phyloP scores from a whole-genome alignment of 1,140 invertebrate species.

The Anastrepha ludens region DNA sequence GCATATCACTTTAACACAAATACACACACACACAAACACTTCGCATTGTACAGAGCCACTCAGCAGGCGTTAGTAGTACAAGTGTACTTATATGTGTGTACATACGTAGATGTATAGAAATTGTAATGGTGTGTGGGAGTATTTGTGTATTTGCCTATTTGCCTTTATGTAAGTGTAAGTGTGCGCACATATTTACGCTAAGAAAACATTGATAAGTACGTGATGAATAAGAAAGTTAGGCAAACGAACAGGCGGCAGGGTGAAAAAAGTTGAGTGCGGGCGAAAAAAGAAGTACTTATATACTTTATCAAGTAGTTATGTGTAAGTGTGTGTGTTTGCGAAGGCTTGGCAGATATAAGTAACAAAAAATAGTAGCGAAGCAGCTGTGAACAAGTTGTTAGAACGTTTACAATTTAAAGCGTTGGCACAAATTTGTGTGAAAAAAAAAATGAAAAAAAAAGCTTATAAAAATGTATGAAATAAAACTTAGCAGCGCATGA shows the following conservation, averaged over 20 bases:
- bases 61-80: slow-evolving; percentile 48
- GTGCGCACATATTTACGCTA: slow-evolving; percentile 32
- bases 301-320: background rate
- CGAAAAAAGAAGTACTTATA: background rate
- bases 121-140: background rate
- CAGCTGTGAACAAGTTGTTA: slow-evolving; percentile 12
- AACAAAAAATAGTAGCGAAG: background rate
- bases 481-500: too few relatives aligned
- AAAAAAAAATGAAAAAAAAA: background rate
- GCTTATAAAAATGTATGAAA: background rate
- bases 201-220: slow-evolving; percentile 48
- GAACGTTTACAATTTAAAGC: background rate
- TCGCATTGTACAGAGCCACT: slow-evolving; percentile 1
- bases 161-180: background rate
- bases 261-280: background rate
- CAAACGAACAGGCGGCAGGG: slow-evolving; percentile 26
- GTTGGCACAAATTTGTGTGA: background rate
- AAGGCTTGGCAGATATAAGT: background rate
- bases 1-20: slow-evolving; percentile 1
- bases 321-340: background rate
- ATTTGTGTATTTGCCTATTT: background rate
- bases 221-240: slow-evolving; percentile 52
- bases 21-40: background rate
- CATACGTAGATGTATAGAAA: background rate
- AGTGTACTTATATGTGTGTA: background rate